Evolutionary conservation across 2,888 invertebrate genomes (phyloP), one percentile per base, ranked within the genome.

Genomic region (Drosophila parthenogenetica): DNA sequence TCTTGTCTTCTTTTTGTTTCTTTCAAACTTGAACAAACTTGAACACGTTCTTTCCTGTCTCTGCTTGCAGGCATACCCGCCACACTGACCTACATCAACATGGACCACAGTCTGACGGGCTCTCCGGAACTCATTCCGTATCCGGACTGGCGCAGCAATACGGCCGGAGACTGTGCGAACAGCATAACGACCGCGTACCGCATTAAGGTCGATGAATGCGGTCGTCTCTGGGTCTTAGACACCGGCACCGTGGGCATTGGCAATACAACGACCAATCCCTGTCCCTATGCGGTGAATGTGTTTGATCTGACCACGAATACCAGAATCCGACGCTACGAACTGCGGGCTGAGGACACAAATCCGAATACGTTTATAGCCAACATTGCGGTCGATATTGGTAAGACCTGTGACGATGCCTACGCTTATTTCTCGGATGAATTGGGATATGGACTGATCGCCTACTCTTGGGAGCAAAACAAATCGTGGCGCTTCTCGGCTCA

Each of bases 401-500:
- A 93, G 79, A 94, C 93, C 45, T 97, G 96, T 87, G 95, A 96
- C 3, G 96, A 96, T 87, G 94, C 95, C 0, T 96, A 93, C 88
- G 96, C 96, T 0, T 97, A 97, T 90, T 94, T 96, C 92, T 95
- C 96, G 0, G 97, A 97, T 89, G 97, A 97, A 90, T 93, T 97
- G 19, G 96, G 96, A 54, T 97, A 96, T 82, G 97, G 97, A 0
- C 93, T 97, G 19, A 95, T 97, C 60, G 94, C 95, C 1, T 97
- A 97, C 90, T 96, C 96, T 0, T 96, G 95, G 94, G 93, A 94
- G 87, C 93, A 94, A 73, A 95, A 97, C 89, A 95, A 93, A 75
- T 96, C 96, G 0, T 97, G 97, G 97, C 94, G 97, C 74, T 94
- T 96, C 87, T 93, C 93, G 8, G 93, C 93, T 11, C 97, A 97